Evolutionary conservation across 2,113 vertebrate species (phyloP).

Genomic region (Phasianus colchicus): DNA sequence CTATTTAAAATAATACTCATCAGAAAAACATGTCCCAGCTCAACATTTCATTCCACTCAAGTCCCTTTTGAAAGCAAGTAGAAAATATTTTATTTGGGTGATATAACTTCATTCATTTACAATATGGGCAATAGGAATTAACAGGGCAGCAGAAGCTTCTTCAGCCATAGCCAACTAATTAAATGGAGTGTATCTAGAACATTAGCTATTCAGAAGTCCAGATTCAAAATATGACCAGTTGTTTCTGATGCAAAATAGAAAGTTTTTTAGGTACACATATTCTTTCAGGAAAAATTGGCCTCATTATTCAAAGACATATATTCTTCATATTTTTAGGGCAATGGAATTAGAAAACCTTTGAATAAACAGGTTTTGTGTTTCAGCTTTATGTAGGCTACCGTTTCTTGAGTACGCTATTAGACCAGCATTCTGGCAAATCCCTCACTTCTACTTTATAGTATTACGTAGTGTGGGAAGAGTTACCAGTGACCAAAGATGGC

Average conservation of each 20-base stretch:
- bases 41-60: background rate
- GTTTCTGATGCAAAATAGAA: background rate
- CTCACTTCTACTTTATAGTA: background rate
- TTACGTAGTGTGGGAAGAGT: background rate
- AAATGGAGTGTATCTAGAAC: background rate
- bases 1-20: background rate
- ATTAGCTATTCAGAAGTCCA: background rate
- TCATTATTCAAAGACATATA: background rate
- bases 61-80: background rate
- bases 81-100: background rate
- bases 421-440: background rate
- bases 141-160: background rate
- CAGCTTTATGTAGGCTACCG: background rate
- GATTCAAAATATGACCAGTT: background rate
- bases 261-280: background rate
- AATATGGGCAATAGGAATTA: background rate
- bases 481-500: background rate
- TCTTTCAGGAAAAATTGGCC: background rate
- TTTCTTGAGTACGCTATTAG: background rate
- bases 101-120: background rate
- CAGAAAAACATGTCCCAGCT: background rate
- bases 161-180: rapidly evolving
- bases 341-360: background rate
- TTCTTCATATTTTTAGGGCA: background rate
- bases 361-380: background rate